Evolutionary conservation across 2,113 vertebrate species (phyloP).

Genomic region (Pardalotus punctatus): DNA sequence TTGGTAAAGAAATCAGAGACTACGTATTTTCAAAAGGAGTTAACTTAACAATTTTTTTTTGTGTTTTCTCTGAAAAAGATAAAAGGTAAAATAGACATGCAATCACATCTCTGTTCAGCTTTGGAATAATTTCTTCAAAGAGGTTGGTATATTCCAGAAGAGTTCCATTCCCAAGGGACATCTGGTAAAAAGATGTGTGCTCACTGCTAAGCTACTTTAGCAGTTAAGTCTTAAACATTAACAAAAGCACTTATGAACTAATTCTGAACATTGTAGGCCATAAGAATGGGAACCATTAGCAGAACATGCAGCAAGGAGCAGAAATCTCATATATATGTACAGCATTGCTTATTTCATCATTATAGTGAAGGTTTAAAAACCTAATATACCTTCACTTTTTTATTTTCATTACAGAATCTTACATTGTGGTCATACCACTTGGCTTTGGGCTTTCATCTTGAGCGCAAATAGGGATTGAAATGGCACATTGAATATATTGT

Average conservation of each 20-base stretch:
- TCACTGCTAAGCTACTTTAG: neutral
- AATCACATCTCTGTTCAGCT: neutral
- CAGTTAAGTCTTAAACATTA: neutral
- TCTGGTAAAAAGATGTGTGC: neutral
- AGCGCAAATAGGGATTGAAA: fast-evolving
- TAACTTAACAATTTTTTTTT: neutral
- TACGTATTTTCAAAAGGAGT: neutral
- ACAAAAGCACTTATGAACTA: neutral
- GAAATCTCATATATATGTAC: neutral
- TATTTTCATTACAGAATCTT: neutral
- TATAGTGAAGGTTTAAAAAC: neutral
- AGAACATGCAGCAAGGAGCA: neutral
- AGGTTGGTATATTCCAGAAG: neutral
- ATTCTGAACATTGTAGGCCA: neutral
- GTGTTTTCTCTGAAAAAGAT: neutral
- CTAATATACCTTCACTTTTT: neutral
- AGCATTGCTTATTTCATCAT: fast-evolving
- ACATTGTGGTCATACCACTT: neutral
- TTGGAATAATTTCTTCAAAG: neutral
- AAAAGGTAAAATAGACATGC: neutral
- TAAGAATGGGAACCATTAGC: neutral
- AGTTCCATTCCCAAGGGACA: neutral
- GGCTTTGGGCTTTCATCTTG: neutral
- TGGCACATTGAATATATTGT: fast-evolving
- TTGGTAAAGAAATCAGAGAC: neutral